Conservation (phyloP, 2,888 invertebrate species). For the Acanthosepion pharaonis region DNA sequence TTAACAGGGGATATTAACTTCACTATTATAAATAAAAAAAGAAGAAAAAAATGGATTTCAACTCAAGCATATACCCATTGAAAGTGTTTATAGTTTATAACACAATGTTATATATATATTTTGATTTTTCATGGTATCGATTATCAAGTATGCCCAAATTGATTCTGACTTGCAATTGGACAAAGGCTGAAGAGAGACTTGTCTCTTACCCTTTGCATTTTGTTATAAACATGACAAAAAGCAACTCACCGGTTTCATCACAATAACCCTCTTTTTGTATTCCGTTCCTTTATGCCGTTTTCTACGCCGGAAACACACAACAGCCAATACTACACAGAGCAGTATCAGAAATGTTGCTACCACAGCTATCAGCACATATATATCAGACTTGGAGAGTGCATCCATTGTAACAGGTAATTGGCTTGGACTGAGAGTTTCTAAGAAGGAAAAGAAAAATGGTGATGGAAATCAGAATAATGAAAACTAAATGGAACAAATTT, state of each 20-base stretch:
- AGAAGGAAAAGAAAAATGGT: background rate
- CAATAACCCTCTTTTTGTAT: slow-evolving; percentile 69
- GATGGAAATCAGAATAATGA: background rate
- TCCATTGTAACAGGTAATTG: slow-evolving; percentile 15
- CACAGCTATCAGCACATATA: slow-evolving; percentile 55
- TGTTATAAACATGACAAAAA: background rate
- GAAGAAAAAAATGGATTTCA: too few relatives aligned
- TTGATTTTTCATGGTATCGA: too few relatives aligned
- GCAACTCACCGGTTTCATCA: slow-evolving; percentile 68
- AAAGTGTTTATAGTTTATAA: too few relatives aligned
- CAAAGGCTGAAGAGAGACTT: too few relatives aligned
- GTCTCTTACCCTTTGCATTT: too few relatives aligned
- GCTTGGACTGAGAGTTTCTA: background rate
- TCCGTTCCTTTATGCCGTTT: slow-evolving; percentile 50
- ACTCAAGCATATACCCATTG: too few relatives aligned
- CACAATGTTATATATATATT: too few relatives aligned
- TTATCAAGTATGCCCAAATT: too few relatives aligned
- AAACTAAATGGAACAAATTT: background rate
- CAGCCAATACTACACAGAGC: slow-evolving; percentile 46
- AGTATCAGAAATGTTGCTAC: slow-evolving; percentile 54
- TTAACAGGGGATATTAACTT: too few relatives aligned
- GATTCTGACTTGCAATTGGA: too few relatives aligned
- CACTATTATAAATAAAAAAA: too few relatives aligned
- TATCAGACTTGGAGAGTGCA: background rate
- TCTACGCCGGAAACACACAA: slow-evolving; percentile 48